These are phyloP conservation scores for Drosophila persimilis DNA, from an alignment of 1,140 invertebrate genomes.

Conservation along the genomic window DNA sequence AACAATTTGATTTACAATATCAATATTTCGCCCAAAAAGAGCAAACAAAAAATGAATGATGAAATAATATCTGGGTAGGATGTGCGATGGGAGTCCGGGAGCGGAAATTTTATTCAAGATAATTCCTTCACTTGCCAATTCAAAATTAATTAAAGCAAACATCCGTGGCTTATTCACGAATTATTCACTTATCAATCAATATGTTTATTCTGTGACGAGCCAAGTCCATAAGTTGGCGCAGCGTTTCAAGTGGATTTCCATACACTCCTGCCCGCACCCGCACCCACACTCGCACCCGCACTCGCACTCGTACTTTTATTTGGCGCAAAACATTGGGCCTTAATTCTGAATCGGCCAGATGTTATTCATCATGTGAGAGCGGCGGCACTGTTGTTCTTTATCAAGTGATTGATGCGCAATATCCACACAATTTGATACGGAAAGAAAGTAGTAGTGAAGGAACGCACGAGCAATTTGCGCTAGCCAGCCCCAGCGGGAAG, in stretches of 20 bases:
- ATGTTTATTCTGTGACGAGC: slow-evolving; percentile 50
- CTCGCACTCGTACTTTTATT: slow-evolving; percentile 33
- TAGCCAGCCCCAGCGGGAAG: slow-evolving; percentile 19
- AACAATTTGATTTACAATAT: too few species aligned
- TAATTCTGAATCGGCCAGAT: slow-evolving; percentile 60
- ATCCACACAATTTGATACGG: slow-evolving; percentile 71
- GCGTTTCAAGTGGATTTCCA: slow-evolving; percentile 71
- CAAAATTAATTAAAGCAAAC: slow-evolving; percentile 48
- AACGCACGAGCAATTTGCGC: slow-evolving; percentile 34
- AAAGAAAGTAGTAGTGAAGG: slow-evolving; percentile 68
- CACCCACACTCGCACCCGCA: background rate
- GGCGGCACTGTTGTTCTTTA: slow-evolving; percentile 66
- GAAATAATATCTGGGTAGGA: too few species aligned
- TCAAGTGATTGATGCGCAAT: slow-evolving; percentile 74
- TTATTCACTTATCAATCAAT: slow-evolving; percentile 67
- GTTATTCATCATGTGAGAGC: slow-evolving; percentile 69
- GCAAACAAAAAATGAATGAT: too few species aligned
- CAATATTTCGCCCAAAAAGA: too few species aligned
- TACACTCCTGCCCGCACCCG: slow-evolving; percentile 18
- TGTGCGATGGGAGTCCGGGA: too few species aligned
- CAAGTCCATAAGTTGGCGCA: slow-evolving; percentile 47
- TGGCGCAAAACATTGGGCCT: slow-evolving; percentile 68
- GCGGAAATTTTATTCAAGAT: slow-evolving; percentile 10
- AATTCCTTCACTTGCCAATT: slow-evolving; percentile 30
- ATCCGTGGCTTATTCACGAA: slow-evolving; percentile 39